Conservation (phyloP, 2,113 vertebrate genomes). For the Parus major region DNA sequence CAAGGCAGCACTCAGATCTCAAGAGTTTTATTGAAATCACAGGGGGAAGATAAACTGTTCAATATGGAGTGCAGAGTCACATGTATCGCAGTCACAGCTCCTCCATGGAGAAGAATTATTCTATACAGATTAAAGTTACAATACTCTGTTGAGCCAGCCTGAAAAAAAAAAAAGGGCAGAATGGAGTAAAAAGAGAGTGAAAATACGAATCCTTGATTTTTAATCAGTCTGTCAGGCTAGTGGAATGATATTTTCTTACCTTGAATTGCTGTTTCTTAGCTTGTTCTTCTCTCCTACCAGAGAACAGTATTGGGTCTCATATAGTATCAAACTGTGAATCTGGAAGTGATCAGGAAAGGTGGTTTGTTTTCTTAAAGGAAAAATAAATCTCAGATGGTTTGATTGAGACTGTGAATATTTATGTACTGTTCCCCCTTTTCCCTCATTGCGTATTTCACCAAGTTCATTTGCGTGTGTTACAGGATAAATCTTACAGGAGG, state of each 20-base stretch:
- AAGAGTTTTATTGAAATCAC: background rate
- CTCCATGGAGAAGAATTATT: background rate
- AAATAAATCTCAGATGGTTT: conserved; percentile 80
- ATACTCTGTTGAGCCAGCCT: background rate
- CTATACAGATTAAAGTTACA: background rate
- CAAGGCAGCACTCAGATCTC: background rate
- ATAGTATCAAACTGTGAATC: conserved; percentile 77
- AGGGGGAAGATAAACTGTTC: background rate
- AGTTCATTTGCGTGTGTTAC: conserved; percentile 72
- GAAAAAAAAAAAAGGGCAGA: background rate
- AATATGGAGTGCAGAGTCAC: background rate
- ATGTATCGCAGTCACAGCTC: background rate
- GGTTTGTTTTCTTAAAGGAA: conserved; percentile 70
- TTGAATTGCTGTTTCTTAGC: conserved; percentile 72
- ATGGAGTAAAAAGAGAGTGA: background rate
- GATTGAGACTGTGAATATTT: conserved; percentile 79
- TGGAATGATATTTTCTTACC: conserved; percentile 72
- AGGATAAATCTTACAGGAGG: conserved; percentile 74
- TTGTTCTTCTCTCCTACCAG: conserved; percentile 67
- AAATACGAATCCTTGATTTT: conserved; percentile 37
- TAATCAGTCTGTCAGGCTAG: conserved; percentile 54
- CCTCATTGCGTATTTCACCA: conserved; percentile 76
- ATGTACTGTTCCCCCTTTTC: conserved; percentile 77
- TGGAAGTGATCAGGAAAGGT: conserved; percentile 83
- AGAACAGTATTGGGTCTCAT: conserved; percentile 75